Percentiles rank a stretch among this genome's conserved stretches.
Conservation (phyloP, 1,140 invertebrate species). For the Halyomorpha halys region DNA sequence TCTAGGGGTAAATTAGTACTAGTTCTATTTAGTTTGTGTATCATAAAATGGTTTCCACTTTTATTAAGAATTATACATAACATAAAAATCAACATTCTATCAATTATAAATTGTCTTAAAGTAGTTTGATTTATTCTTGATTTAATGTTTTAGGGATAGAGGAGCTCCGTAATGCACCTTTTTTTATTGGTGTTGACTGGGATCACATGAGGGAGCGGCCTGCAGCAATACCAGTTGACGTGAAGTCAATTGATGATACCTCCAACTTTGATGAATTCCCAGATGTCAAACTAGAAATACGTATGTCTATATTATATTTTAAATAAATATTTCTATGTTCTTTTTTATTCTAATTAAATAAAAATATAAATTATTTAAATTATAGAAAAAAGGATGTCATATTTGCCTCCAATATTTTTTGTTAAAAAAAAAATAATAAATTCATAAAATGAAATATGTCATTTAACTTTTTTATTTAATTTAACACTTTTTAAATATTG, state of each 20-base stretch:
- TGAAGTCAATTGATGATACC: conserved; percentile 90
- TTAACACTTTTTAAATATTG: no score
- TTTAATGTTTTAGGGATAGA: conserved; percentile 10
- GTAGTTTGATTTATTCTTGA: neutral
- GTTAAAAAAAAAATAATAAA: no score
- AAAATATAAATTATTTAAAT: neutral
- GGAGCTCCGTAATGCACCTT: conserved; percentile 40
- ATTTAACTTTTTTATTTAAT: no score
- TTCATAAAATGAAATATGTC: no score
- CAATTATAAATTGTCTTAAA: neutral
- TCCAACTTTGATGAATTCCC: conserved; percentile 99
- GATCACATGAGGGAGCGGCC: conserved; percentile 92
- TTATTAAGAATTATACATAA: neutral
- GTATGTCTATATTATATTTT: conserved; percentile 51
- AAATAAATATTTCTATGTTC: conserved; percentile 1
- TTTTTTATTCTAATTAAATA: neutral
- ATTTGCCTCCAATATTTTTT: no score
- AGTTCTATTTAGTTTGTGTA: neutral
- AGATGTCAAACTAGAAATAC: conserved; percentile 96
- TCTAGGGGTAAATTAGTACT: conserved; percentile 54
- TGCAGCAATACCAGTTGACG: conserved; percentile 91
- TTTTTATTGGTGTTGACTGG: conserved; percentile 92
- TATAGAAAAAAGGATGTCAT: no score
- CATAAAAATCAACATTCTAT: no score
- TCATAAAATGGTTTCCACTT: neutral